Percentiles rank a stretch among this genome's conserved stretches.
These are phyloP conservation scores for Drosophila pruinosa DNA, from an alignment of 1,140 invertebrate species.

Conservation along the genomic window DNA sequence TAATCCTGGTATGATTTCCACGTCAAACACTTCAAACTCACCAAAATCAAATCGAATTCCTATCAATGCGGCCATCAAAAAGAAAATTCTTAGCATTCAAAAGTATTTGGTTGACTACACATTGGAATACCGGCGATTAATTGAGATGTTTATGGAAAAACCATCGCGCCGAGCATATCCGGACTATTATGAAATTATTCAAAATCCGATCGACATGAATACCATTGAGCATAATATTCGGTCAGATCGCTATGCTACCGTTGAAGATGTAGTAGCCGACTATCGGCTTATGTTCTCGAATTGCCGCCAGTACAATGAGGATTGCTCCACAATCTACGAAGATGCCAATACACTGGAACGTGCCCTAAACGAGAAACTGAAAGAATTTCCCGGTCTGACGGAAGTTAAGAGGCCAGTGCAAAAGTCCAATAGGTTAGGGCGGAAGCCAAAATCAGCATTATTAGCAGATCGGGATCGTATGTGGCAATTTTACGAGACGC, in stretches of 20 bases:
- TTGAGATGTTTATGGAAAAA: constrained; percentile 97
- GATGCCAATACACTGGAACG: constrained; percentile 95
- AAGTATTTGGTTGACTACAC: constrained; percentile 91
- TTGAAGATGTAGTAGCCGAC: constrained; percentile 86
- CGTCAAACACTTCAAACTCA: constrained; percentile 82
- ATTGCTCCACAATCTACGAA: constrained; percentile 96
- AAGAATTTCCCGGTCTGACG: constrained; percentile 85
- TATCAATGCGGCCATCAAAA: constrained; percentile 85
- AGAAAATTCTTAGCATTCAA: constrained; percentile 88
- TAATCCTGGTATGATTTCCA: constrained; percentile 79
- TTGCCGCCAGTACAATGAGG: constrained; percentile 97
- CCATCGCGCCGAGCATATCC: constrained; percentile 97
- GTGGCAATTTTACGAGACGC: constrained; percentile 93
- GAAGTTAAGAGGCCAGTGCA: constrained; percentile 73
- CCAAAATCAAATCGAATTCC: constrained; percentile 76
- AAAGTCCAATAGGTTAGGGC: constrained; percentile 65
- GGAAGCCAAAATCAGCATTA: constrained; percentile 83
- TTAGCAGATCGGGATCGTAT: constrained; percentile 90
- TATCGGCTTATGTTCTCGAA: constrained; percentile 96
- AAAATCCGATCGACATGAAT: constrained; percentile 97
- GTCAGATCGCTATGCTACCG: constrained; percentile 85
- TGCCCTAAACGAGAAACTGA: constrained; percentile 92
- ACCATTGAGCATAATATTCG: constrained; percentile 96
- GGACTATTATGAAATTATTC: constrained; percentile 97
- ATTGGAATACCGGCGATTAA: constrained; percentile 91